Conservation (phyloP, 2,888 invertebrate genomes). For the Perizoma flavofasciatum region DNA sequence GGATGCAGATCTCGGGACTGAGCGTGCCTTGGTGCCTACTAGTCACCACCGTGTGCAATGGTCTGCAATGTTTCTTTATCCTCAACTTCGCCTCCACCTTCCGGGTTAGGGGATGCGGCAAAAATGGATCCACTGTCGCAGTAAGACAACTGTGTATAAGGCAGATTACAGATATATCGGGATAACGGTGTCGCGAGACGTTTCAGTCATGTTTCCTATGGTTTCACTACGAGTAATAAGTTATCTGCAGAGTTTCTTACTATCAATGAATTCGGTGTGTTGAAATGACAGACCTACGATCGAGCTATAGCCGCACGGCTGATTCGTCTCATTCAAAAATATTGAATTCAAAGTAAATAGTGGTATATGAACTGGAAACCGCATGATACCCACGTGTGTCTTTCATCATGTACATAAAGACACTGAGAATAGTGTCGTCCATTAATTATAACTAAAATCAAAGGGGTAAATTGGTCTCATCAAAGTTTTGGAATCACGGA, state of each 20-base stretch:
- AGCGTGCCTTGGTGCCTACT: constrained; percentile 67
- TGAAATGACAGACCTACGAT: too few relatives aligned
- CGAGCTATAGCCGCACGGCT: constrained; percentile 32
- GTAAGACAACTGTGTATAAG: constrained; percentile 84
- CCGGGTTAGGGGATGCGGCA: constrained; percentile 94
- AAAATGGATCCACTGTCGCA: constrained; percentile 98
- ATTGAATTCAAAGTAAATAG: constrained; percentile 16
- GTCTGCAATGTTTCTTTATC: constrained; percentile 86
- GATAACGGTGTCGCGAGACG: constrained; percentile 36
- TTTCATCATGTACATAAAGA: constrained; percentile 30
- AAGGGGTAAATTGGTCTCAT: constrained; percentile 28
- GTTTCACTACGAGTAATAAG: neutral
- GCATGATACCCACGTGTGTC: constrained; percentile 31
- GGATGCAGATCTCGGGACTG: constrained; percentile 72
- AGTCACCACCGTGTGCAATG: constrained; percentile 80
- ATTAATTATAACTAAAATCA: constrained; percentile 13
- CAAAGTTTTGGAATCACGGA: constrained; percentile 10
- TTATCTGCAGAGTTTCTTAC: too few relatives aligned
- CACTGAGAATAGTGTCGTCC: constrained; percentile 18
- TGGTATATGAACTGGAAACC: constrained; percentile 21
- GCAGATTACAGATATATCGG: constrained; percentile 37
- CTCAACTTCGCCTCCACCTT: constrained; percentile 88
- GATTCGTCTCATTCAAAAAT: constrained; percentile 36
- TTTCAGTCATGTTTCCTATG: constrained; percentile 26
- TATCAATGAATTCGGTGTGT: too few relatives aligned